Base-by-base conservation (phyloP, 2,888 invertebrate genomes). In the Meganola albula region DNA sequence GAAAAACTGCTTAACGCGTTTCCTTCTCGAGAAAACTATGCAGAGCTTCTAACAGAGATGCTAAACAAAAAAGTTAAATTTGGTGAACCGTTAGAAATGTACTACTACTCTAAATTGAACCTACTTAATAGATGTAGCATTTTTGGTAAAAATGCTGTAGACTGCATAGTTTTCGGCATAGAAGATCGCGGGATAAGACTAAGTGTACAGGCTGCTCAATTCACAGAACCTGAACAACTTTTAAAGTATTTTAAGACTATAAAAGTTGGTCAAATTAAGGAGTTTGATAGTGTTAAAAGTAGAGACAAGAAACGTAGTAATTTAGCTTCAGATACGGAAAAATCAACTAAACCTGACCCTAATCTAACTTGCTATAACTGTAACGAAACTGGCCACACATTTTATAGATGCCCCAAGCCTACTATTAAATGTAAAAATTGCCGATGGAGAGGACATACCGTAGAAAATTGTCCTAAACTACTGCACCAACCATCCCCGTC, bases 151-250 rank as follows among this genome's bases (percentile, higher is more conserved):
- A 9, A 31, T 18, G 48, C 48, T 0, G 48, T 54, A 4, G 51
- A 54, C 11, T 51, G 51, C 8, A 1, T 54, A 1, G 2, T 50
- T 1, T 11, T 44, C 9, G 52, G 50, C 0, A 10, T 51, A 7
- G 51, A 48, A 0, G 50, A 53, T 27, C 24, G 49, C 1, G 42
- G 40, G 0, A 27, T 53, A 1, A 39, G 22, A 12, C 36, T 55
- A 7, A 45, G 51, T 4, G 49, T 46, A 0, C 48, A 53, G 13
- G 33, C 49, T 0, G 53, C 49, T 4, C 44, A 51, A 12, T 53
- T 52, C 8, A 8, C 7, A 1, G 44, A 48, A 12, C 44, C 48
- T 0, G 53, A 53, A 27, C 24, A 43, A 7, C 35, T 44, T 3
- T 12, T 46, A 0, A 44, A 38, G 22, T 49, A 46, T 24, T 34